A percentile compares a stretch with the other conserved stretches of the same genome.
Evolutionary conservation across 2,888 invertebrate species (phyloP).

Genomic region (Amphipoea lucens): DNA sequence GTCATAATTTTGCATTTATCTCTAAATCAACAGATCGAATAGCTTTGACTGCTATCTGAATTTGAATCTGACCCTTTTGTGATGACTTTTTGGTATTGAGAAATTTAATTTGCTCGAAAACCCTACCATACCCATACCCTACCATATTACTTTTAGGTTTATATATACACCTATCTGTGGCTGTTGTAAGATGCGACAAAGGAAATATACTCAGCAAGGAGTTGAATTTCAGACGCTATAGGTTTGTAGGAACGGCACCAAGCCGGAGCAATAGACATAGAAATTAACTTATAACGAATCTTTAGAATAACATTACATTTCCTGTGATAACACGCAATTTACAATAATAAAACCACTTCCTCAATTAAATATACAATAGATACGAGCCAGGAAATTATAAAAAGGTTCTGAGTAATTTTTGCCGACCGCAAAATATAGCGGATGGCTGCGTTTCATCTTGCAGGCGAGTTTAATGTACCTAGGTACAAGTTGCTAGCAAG

Average conservation of each 20-base stretch:
- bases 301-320: conserved; percentile 9
- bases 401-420: conserved; percentile 60
- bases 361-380: conserved; percentile 65
- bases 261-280: not conserved
- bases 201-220: not conserved
- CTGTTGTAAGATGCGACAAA: not conserved
- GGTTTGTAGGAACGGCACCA: not conserved
- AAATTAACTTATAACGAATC: not conserved
- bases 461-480: conserved; percentile 19
- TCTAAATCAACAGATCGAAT: no score
- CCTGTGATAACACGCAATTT: conserved; percentile 44
- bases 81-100: no score
- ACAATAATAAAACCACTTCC: conserved; percentile 67
- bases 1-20: no score
- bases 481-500: not conserved
- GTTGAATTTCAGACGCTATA: not conserved
- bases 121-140: no score
- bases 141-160: not conserved
- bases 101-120: no score
- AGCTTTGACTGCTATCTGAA: no score
- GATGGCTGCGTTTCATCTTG: conserved; percentile 50
- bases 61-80: no score
- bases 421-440: conserved; percentile 62
- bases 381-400: conserved; percentile 61
- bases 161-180: no score